Base-by-base conservation (phyloP, 2,888 invertebrate genomes). In the Cheilosia soror region DNA sequence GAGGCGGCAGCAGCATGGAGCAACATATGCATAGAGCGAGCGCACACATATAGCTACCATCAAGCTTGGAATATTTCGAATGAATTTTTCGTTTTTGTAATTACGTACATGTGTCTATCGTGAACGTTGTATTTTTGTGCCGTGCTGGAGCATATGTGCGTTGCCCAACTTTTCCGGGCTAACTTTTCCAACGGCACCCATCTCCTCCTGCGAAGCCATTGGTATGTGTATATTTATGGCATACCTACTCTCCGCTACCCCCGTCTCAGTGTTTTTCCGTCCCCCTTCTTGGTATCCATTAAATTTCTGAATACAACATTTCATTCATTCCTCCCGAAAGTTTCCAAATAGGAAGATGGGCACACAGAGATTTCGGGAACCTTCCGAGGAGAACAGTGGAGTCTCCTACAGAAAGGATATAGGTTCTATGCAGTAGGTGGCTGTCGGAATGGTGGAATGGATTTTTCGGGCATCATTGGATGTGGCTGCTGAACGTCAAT, bases 1-100 rank as follows among this genome's bases (percentile, higher is more conserved):
- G n/a, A n/a, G n/a, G n/a, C n/a, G n/a, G n/a, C n/a, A n/a, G n/a
- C n/a, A 55, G 55, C 37, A 47, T 37, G 37, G 57, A 31, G 49
- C 68, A 51, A n/a, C 40, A 68, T 15, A 47, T 47, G 49, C 49
- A 49, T 27, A 51, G 13, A 51, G 20, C 40, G 63, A 63, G n/a
- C 37, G 49, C 44, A 53, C 60, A 65, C 15, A 37, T 9, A 33
- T 33, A 9, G 33, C 33, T 9, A 1, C 9, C 11, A 37, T 37
- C 55, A 49, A 69, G 63, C 73, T 80, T 80, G 60, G 66, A 80
- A 71, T 80, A 85, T 85, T 80, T 76, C 49, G 71, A 85, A 85
- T 81, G 85, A 77, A 85, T 85, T 85, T 72, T 81, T 85, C 81
- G 81, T 81, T 85, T 85, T 85, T 85, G 81, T 85, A 85, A 85